Evolutionary conservation across 1,140 invertebrate genomes (phyloP), one percentile per base, ranked within the genome.

Genomic region (Diploscapter pachys): DNA sequence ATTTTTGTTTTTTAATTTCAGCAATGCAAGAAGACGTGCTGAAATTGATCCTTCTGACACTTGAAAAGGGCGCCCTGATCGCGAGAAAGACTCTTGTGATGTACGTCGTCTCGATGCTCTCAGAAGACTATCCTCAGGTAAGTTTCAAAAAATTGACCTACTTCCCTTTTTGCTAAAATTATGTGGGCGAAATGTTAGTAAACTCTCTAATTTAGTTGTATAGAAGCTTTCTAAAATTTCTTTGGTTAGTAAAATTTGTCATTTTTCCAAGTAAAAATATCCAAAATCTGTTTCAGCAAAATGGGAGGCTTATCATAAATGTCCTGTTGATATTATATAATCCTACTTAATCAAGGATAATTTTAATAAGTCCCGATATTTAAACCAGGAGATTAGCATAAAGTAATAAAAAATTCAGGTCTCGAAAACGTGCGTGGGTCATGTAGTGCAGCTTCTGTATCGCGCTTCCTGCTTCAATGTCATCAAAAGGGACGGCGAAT

Each of bases 21-120:
- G 94, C 93, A 4, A 97, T 98, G 95, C 95, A 98, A 88, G 95
- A 98, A 87, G 95, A 98, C 87, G 95, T 98, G 3, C 87, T 99
- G 1, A 94, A 94, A 86, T 87, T 99, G 65, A 95, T 98, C 13
- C 88, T 98, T 4, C 86, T 97, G 69, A 94, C 95, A 3, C 87
- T 99, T 53, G 94, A 96, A 87, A 95, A 98, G 88, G 96, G 96
- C 4, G 95, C 94, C 4, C 92, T 94, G n/a, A 88, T 99, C 75
- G 97, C 95, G 0, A 89, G 96, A 73, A 99, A 99, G 88, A 95
- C 98, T 50, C 88, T 99, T 77, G 96, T 99, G 59, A 93, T 98
- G 92, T 99, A 97, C 89, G 94, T 99, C 61, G 96, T 98, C 56
- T 94, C 98, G 88, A 90, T 94, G 83, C 88, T 99, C 72, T 92